Evolutionary conservation across 2,797 vertebrate species (phyloP), one percentile per base, ranked within the genome.

Genomic region (Pteronotus mesoamericanus): DNA sequence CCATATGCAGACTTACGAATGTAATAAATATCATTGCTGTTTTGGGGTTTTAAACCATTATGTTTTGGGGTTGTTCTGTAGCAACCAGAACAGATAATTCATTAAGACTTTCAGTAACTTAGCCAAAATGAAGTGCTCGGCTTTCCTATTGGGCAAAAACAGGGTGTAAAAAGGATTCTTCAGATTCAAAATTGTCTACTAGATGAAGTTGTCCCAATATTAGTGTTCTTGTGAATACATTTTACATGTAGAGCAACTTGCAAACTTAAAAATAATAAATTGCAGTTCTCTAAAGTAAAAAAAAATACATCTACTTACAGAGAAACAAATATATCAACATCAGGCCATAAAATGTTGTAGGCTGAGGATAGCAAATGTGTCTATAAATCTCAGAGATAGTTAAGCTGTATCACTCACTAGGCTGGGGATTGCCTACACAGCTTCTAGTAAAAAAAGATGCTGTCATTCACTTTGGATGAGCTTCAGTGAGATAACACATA

Each of bases 381-480:
- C 97, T 96, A 77, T 97, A 98, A 98, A 95, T 98, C 95, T 98
- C 85, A 71, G 86, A 97, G 96, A 93, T 94, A 97, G 97, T 96
- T 98, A 97, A 98, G 96, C 95, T 53, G 24, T 91, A 92, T 51
- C 89, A 39, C 46, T 16, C 89, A 26, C 42, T 10, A 68, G 68
- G 55, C 86, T 42, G 53, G 88, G 82, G 95, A 97, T 96, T 95
- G 88, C 96, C 98, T 95, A 86, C 97, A 96, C 89, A 94, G 94
- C 87, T 98, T 97, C 94, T 94, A 97, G 93, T 96, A 91, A 98
- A 98, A 98, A 98, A 98, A 97, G 97, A 95, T 96, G 97, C 94
- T 97, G 98, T 98, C 98, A 98, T 98, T 98, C 97, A 87, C 24
- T 94, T 18, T 78, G 74, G 94, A 92, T 89, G 94, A 97, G 98